Conservation (phyloP, 2,888 invertebrate species). For the Epinotia nisella region DNA sequence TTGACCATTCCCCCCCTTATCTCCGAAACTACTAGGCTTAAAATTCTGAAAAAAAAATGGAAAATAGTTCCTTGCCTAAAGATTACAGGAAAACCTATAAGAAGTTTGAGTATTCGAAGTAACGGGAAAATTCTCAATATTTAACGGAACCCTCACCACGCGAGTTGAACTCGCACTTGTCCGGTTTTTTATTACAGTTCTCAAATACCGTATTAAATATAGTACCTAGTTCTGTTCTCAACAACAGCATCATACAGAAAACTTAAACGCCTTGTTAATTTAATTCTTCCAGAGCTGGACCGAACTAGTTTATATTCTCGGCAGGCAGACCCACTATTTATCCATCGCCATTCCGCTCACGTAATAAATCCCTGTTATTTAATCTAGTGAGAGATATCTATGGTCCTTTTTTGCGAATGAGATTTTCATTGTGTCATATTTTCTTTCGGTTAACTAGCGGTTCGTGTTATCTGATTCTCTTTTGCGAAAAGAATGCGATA, state of each 20-base stretch:
- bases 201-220: not conserved
- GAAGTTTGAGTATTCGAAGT: no score
- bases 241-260: not conserved
- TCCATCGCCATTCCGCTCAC: constrained; percentile 67
- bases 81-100: no score
- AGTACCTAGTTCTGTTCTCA: not conserved
- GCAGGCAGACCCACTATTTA: constrained; percentile 63
- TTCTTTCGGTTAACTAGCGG: constrained; percentile 44
- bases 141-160: no score
- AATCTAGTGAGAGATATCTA: constrained; percentile 71
- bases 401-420: constrained; percentile 55
- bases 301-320: constrained; percentile 61
- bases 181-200: no score
- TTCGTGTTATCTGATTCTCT: not conserved
- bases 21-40: no score
- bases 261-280: constrained; percentile 51
- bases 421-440: constrained; percentile 53
- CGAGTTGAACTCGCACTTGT: no score
- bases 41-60: no score
- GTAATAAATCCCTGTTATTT: constrained; percentile 78
- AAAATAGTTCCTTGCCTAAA: no score
- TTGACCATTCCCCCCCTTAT: no score
- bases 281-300: constrained; percentile 52
- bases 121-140: no score
- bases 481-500: not conserved